Percentiles rank a stretch among this genome's conserved stretches.
Conservation (phyloP, 1,140 invertebrate genomes). For the Leucophenga varia region DNA sequence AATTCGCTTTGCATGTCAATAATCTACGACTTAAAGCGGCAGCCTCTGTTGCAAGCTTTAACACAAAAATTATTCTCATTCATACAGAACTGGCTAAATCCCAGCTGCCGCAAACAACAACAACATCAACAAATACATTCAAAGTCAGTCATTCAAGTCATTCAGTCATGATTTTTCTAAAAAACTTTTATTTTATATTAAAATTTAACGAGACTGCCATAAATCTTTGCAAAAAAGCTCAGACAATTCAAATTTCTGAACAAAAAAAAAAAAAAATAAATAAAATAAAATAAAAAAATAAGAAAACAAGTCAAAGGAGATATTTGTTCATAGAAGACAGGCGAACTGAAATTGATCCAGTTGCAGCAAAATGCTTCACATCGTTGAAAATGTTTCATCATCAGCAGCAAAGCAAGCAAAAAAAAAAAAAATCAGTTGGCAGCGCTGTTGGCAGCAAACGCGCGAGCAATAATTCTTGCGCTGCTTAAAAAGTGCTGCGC, state of each 20-base stretch:
- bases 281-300: too few relatives aligned
- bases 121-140: too few relatives aligned
- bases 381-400: slow-evolving; percentile 47
- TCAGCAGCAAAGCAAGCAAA: slow-evolving; percentile 11
- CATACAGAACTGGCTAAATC: too few relatives aligned
- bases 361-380: slow-evolving; percentile 42
- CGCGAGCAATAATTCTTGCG: slow-evolving; percentile 47
- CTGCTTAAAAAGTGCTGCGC: slow-evolving; percentile 3
- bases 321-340: too few relatives aligned
- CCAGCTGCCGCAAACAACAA: too few relatives aligned
- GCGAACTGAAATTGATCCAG: slow-evolving; percentile 51
- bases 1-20: slow-evolving; percentile 50
- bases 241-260: slow-evolving; percentile 49
- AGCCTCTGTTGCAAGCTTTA: neutral
- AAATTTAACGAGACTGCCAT: slow-evolving; percentile 54
- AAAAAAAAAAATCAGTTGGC: too few relatives aligned
- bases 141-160: neutral
- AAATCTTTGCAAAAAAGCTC: slow-evolving; percentile 50
- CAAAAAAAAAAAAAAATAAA: slow-evolving; percentile 16
- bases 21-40: slow-evolving; percentile 1
- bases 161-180: slow-evolving; percentile 27
- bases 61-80: neutral
- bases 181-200: slow-evolving; percentile 54
- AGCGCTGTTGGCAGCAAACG: neutral
- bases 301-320: too few relatives aligned